Conservation (phyloP, 1,140 invertebrate genomes). For the Drosophila obscura region DNA sequence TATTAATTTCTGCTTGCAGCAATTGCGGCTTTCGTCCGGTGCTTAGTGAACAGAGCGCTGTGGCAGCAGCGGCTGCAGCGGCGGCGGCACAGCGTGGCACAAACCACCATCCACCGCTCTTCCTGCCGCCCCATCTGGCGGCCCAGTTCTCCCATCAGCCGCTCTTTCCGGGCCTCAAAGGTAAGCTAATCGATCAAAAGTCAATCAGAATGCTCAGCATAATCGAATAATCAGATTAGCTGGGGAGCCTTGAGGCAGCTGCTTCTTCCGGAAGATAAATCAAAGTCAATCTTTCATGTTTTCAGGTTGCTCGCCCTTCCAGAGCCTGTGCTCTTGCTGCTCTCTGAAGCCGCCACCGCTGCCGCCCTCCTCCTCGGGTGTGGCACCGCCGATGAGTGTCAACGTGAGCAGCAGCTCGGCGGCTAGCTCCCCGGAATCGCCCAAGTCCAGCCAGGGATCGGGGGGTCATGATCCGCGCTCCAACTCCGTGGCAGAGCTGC, state of each 20-base stretch:
- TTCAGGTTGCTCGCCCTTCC: slow-evolving; percentile 85
- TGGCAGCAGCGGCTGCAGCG: slow-evolving; percentile 69
- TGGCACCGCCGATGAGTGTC: slow-evolving; percentile 74
- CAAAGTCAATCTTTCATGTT: slow-evolving; percentile 19
- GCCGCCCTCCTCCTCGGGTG: slow-evolving; percentile 60
- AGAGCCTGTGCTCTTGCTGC: slow-evolving; percentile 91
- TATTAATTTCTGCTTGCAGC: slow-evolving; percentile 82
- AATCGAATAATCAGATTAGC: slow-evolving; percentile 63
- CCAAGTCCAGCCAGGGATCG: slow-evolving; percentile 73
- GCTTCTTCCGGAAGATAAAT: slow-evolving; percentile 27
- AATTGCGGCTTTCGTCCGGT: slow-evolving; percentile 87
- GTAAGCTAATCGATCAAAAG: slow-evolving; percentile 84
- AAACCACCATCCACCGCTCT: slow-evolving; percentile 87
- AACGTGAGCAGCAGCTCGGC: slow-evolving; percentile 72
- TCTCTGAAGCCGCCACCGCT: slow-evolving; percentile 87
- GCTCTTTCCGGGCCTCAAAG: slow-evolving; percentile 90
- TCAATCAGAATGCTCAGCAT: slow-evolving; percentile 34
- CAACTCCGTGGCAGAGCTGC: slow-evolving; percentile 93
- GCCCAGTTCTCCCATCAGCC: slow-evolving; percentile 92
- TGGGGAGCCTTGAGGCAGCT: slow-evolving; percentile 2
- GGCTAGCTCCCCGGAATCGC: slow-evolving; percentile 79
- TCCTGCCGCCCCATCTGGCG: slow-evolving; percentile 92
- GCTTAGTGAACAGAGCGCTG: slow-evolving; percentile 83
- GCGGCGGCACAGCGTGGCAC: slow-evolving; percentile 62
- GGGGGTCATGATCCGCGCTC: slow-evolving; percentile 86